Evolutionary conservation across 2,888 invertebrate genomes (phyloP).

Genomic region (Resseliella maxima): DNA sequence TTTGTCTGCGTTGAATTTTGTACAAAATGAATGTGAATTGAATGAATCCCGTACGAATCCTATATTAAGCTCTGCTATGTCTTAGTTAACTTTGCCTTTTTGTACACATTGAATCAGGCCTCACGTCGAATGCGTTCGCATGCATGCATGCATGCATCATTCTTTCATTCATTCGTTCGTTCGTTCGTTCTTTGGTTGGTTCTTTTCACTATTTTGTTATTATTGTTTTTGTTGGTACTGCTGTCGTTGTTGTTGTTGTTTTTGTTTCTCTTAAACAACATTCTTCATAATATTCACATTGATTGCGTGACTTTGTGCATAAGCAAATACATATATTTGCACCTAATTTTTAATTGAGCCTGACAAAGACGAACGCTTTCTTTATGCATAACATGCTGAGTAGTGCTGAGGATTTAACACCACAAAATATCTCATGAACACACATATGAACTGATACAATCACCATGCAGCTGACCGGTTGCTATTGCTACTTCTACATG

Average conservation of each 20-base stretch:
- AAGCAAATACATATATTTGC: conserved; percentile 27
- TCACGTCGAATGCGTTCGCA: neutral
- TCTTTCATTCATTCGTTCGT: too few species aligned
- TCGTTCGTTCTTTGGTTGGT: too few species aligned
- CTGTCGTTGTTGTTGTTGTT: too few species aligned
- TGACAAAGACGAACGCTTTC: neutral
- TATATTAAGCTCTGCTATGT: neutral
- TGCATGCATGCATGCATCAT: conserved; percentile 11
- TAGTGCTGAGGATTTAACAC: neutral
- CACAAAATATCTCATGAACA: neutral
- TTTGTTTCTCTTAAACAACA: neutral
- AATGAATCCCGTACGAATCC: neutral
- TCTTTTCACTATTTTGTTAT: neutral
- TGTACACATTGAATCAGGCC: neutral
- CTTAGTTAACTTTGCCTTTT: neutral
- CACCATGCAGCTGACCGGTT: too few species aligned
- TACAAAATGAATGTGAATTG: neutral
- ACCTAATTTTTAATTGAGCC: conserved; percentile 34
- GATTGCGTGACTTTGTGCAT: conserved; percentile 3
- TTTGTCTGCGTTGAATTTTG: conserved; percentile 50
- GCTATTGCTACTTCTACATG: too few species aligned
- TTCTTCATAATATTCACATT: neutral
- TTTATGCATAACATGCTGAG: neutral
- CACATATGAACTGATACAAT: neutral
- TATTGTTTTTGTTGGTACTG: neutral